A percentile compares a stretch with the other conserved stretches of the same genome.
These are phyloP conservation scores for Magallana angulata DNA, from an alignment of 1,140 invertebrate genomes.

Conservation along the genomic window DNA sequence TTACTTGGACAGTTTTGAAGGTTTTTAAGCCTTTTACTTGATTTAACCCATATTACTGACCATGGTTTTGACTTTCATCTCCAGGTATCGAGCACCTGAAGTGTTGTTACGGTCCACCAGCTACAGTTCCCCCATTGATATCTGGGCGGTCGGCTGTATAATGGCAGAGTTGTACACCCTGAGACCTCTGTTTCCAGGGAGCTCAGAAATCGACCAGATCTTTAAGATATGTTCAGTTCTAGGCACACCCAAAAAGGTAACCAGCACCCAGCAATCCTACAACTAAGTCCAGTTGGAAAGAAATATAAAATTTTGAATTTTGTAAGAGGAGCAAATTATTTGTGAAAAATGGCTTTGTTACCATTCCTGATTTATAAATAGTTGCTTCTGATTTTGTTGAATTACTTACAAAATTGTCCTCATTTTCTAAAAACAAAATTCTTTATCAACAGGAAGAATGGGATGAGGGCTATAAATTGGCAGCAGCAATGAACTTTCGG, in stretches of 20 bases:
- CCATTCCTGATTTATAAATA: neutral
- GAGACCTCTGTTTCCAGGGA: conserved; percentile 95
- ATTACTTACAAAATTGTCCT: too few species aligned
- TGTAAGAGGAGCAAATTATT: too few species aligned
- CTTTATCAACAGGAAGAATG: conserved; percentile 87
- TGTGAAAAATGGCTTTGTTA: too few species aligned
- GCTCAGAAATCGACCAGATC: conserved; percentile 98
- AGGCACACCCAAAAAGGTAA: conserved; percentile 94
- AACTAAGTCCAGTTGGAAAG: too few species aligned
- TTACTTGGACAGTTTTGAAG: too few species aligned
- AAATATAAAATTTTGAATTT: too few species aligned
- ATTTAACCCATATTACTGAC: neutral
- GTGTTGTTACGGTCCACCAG: conserved; percentile 96
- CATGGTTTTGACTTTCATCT: neutral
- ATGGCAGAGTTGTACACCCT: conserved; percentile 99
- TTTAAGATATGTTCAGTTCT: conserved; percentile 95
- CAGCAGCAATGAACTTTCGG: conserved; percentile 96
- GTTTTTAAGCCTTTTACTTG: too few species aligned
- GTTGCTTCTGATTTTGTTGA: neutral
- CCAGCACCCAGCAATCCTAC: neutral
- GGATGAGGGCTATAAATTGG: conserved; percentile 96
- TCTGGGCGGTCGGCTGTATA: conserved; percentile 97
- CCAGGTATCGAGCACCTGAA: conserved; percentile 93
- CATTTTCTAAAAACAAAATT: neutral
- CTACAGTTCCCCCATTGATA: conserved; percentile 98